Conservation (phyloP, 2,797 vertebrate genomes). For the Typhlichthys subterraneus region DNA sequence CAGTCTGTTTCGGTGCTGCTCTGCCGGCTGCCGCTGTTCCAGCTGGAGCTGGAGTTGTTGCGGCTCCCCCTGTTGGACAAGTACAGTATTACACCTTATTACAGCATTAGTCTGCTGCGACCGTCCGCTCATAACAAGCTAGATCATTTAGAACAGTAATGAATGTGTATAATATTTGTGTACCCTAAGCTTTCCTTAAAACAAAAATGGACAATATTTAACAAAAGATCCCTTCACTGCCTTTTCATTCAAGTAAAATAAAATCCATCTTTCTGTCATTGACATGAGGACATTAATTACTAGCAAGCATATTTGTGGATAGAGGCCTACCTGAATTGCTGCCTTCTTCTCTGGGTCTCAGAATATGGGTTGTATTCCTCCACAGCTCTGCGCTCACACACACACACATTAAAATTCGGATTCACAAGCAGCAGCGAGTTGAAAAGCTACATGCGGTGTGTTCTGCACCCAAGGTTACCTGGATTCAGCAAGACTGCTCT, state of each 20-base stretch:
- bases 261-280: too few relatives aligned
- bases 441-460: slow-evolving; percentile 45
- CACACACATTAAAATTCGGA: slow-evolving; percentile 50
- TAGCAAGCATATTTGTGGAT: slow-evolving; percentile 53
- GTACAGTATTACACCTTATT: slow-evolving; percentile 72
- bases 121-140: neutral
- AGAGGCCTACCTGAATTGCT: slow-evolving; percentile 89
- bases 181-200: neutral
- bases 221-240: neutral
- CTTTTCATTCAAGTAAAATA: too few relatives aligned
- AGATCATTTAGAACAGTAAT: neutral
- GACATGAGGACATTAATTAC: slow-evolving; percentile 53
- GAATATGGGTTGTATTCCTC: slow-evolving; percentile 88
- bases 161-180: neutral
- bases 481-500: slow-evolving; percentile 89
- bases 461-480: slow-evolving; percentile 81
- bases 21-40: slow-evolving; percentile 88
- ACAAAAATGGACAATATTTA: neutral
- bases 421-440: slow-evolving; percentile 62
- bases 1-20: slow-evolving; percentile 91
- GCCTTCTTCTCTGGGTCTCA: slow-evolving; percentile 91
- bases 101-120: neutral
- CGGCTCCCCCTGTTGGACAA: slow-evolving; percentile 85
- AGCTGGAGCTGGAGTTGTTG: slow-evolving; percentile 84
- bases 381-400: slow-evolving; percentile 59